Base-by-base conservation (phyloP, 2,113 vertebrate species). In the Bungarus multicinctus region DNA sequence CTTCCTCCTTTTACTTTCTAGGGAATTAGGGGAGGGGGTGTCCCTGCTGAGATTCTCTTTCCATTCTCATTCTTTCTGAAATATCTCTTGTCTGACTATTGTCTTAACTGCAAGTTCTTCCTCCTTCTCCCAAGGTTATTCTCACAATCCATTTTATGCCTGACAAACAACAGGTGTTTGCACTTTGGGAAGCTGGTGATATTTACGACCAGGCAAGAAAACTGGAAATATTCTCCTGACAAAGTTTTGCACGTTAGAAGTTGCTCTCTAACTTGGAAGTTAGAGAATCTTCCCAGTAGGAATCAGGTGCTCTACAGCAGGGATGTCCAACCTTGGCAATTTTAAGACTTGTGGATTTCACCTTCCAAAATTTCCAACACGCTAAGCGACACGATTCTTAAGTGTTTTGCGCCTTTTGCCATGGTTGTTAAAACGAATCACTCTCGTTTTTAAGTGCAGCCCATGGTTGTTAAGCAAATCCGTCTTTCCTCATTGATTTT, bases 101-200 rank as follows among this genome's bases (percentile, higher is more conserved):
- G n/a, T 39, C n/a, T 81, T 20, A 20, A 34, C 69, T 20, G 69
- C 16, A 39, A 50, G 16, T 1, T 8, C 34, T 81, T 81, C 69
- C 6, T 81, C 69, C 69, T 3, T 20, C 16, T 81, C 69, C 69
- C 69, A 81, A 81, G 16, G 69, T 81, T 8, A 81, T 20, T 20
- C 69, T 39, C 69, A 81, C 16, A 81, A 2, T 20, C n/a, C 14
- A 2, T 34, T 34, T 50, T 50, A 50, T 98, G 50, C 95, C 98
- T 1, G 99, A 99, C 12, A 99, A 99, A 93, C 98, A 99, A 98
- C 99, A 99, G 96, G 99, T 99, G 94, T 99, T 99, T 94, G 99
- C 98, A 57, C 97, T 99, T 96, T 99, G 99, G 99, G 98, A 99
- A 96, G 98, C 98, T 0, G 99, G 99, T 95, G 98, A 99, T 87